Percentiles rank a stretch among this genome's conserved stretches.
Conservation (phyloP, 2,888 invertebrate species). For the Sarcophaga variegata region DNA sequence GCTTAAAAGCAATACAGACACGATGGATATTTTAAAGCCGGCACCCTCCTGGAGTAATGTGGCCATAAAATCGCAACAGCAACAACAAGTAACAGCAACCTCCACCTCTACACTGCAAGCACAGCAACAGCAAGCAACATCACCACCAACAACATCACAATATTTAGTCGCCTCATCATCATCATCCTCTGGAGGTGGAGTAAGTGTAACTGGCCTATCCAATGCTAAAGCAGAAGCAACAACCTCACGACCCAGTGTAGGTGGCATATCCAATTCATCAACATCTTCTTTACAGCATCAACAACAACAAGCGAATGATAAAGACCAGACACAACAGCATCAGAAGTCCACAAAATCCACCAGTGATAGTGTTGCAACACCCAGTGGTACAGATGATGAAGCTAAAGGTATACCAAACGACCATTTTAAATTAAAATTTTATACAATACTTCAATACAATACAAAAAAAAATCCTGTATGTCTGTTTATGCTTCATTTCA, state of each 20-base stretch:
- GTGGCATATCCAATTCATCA: slow-evolving; percentile 78
- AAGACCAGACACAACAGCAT: slow-evolving; percentile 54
- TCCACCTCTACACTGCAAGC: slow-evolving; percentile 59
- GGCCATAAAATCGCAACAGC: slow-evolving; percentile 76
- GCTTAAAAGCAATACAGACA: slow-evolving; percentile 79
- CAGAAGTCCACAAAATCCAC: slow-evolving; percentile 67
- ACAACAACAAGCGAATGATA: slow-evolving; percentile 16
- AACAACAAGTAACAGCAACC: slow-evolving; percentile 73
- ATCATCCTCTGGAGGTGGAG: slow-evolving; percentile 76
- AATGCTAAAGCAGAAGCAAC: slow-evolving; percentile 67
- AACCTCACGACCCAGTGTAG: slow-evolving; percentile 77
- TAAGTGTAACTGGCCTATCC: slow-evolving; percentile 72
- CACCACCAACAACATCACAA: slow-evolving; percentile 75
- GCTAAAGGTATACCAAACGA: slow-evolving; percentile 83
- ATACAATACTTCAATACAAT: no score
- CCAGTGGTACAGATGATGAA: slow-evolving; percentile 83
- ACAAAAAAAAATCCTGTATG: neutral
- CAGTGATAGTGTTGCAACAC: slow-evolving; percentile 53
- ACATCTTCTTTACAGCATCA: slow-evolving; percentile 77
- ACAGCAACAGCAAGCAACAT: slow-evolving; percentile 70
- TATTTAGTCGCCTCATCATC: slow-evolving; percentile 76
- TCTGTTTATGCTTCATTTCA: slow-evolving; percentile 57
- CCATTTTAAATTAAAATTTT: neutral
- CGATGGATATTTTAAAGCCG: slow-evolving; percentile 82
- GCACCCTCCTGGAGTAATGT: slow-evolving; percentile 84